Evolutionary conservation across 2,797 vertebrate genomes (phyloP), one percentile per base, ranked within the genome.

Genomic region (Fistularia commersonii): DNA sequence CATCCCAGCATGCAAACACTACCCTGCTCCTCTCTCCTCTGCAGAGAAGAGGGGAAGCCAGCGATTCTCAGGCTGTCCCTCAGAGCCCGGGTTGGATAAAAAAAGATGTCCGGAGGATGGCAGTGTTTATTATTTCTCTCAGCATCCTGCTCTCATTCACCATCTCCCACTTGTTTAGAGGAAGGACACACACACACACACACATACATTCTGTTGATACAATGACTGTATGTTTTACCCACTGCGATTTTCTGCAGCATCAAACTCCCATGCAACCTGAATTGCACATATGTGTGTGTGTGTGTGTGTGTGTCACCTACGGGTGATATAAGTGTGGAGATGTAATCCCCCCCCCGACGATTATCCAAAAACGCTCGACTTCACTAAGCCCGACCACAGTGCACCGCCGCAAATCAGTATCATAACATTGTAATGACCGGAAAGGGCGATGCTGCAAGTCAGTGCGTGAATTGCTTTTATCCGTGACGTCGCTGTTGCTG

Each of bases 51-150:
- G 4, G 23, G 4, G 23, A 23, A 23, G 23, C 23, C 23, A 23
- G 23, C 23, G 23, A 23, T 23, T 23, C 23, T 4, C 78, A 77
- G 74, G 81, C 68, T 76, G 81, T 82, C 79, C 78, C 79, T 85
- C 75, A 60, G 50, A 62, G 48, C 66, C 23, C 23, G 57, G 66
- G 12, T n/a, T 33, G 56, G 3, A 48, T 54, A 65, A 80, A 75
- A 75, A 76, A 51, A 45, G 55, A 68, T 3, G 7, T 51, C 52
- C 38, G 32, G 37, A 60, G 53, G 50, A 57, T 57, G 63, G 69
- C 46, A 57, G 57, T 46, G 45, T 45, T 80, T 74, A 58, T 80
- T 80, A 76, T 79, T 54, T 65, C 57, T 69, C 67, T 64, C 72
- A 76, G 68, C 68, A 72, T 54, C 61, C 55, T 32, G 46, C 64